These are phyloP conservation scores for Cavia porcellus DNA, from an alignment of 2,113 vertebrate genomes.

Conservation along the genomic window DNA sequence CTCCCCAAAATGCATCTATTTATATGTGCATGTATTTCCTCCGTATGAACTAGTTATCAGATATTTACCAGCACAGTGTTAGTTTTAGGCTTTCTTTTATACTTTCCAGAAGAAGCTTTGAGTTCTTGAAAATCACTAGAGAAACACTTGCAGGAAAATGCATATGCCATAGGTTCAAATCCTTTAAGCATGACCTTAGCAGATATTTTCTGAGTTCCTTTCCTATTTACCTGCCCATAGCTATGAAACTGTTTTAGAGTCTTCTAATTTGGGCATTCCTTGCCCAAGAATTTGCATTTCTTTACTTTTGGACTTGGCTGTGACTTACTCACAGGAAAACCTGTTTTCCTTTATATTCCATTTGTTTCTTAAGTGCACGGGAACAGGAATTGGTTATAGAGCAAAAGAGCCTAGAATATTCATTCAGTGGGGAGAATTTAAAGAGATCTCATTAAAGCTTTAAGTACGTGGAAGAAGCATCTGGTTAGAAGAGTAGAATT, in stretches of 20 bases:
- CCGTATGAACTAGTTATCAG: neutral
- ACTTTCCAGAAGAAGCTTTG: neutral
- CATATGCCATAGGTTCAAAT: neutral
- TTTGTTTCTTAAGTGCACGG: neutral
- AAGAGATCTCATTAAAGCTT: neutral
- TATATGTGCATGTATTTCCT: neutral
- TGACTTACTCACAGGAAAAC: neutral
- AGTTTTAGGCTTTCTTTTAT: neutral
- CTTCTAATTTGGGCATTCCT: neutral
- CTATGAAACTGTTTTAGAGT: neutral
- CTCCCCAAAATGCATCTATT: neutral
- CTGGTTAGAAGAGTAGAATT: neutral
- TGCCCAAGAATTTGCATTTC: neutral
- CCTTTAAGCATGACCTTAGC: neutral
- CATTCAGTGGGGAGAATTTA: neutral
- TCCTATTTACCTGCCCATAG: neutral
- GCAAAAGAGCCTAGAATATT: neutral
- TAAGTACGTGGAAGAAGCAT: neutral
- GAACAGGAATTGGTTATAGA: neutral
- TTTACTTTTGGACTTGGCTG: neutral
- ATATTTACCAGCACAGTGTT: neutral
- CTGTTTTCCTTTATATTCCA: neutral
- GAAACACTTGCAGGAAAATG: neutral
- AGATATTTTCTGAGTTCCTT: neutral
- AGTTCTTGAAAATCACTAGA: neutral